These are phyloP conservation scores for Fragum fragum DNA, from an alignment of 2,888 invertebrate genomes.

Conservation along the genomic window DNA sequence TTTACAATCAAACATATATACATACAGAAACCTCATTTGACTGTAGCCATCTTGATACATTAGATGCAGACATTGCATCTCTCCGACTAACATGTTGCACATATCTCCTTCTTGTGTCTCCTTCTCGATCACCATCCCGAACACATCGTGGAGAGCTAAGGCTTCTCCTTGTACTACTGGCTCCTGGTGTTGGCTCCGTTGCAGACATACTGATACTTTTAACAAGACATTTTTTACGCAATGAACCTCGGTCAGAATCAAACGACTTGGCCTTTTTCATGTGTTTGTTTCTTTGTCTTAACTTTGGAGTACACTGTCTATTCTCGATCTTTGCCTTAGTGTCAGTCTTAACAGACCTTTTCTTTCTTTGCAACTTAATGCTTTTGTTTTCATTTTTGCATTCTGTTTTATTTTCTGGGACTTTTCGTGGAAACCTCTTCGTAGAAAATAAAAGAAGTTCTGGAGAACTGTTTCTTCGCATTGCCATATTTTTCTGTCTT, in stretches of 20 bases:
- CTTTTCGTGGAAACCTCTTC: background rate
- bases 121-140: background rate
- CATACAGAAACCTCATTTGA: background rate
- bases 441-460: slow-evolving; percentile 9
- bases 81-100: slow-evolving; percentile 3
- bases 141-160: background rate
- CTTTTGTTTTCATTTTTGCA: slow-evolving; percentile 16
- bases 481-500: background rate
- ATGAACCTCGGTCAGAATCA: background rate
- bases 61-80: slow-evolving; percentile 2
- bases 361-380: slow-evolving; percentile 24
- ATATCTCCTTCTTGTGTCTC: slow-evolving; percentile 3
- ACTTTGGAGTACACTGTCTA: slow-evolving; percentile 36
- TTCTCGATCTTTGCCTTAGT: slow-evolving; percentile 23
- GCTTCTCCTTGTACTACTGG: background rate
- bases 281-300: slow-evolving; percentile 29
- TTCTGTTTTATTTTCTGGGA: background rate
- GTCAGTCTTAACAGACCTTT: background rate
- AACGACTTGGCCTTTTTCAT: background rate
- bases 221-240: background rate
- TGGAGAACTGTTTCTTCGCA: slow-evolving; percentile 39
- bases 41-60: slow-evolving; percentile 3
- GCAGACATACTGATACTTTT: slow-evolving; percentile 14
- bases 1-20: background rate
- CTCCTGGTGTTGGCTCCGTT: background rate